These are phyloP conservation scores for Enhydra lutris DNA, from an alignment of 2,113 vertebrate genomes.

Conservation along the genomic window DNA sequence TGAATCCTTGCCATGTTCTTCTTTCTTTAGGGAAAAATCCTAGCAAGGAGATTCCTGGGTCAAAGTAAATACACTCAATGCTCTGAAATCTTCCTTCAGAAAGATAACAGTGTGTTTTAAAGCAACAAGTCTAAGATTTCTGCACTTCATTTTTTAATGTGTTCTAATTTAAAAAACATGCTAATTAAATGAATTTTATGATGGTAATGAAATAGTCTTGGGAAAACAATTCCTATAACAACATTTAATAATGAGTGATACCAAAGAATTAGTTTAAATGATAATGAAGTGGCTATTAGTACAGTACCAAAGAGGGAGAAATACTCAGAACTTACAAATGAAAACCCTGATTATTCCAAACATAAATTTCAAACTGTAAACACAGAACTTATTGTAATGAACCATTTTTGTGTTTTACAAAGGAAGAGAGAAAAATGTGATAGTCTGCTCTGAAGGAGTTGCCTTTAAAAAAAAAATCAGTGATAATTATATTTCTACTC, in stretches of 20 bases:
- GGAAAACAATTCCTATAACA: constrained; percentile 60
- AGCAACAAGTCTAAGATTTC: constrained; percentile 42
- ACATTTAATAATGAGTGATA: constrained; percentile 62
- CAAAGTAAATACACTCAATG: background rate
- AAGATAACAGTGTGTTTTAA: constrained; percentile 30
- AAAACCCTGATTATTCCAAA: constrained; percentile 54
- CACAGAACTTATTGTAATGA: constrained; percentile 43
- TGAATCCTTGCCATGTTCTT: background rate
- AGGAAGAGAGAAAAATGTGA: constrained; percentile 30
- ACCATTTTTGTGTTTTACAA: constrained; percentile 29
- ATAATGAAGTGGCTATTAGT: constrained; percentile 64
- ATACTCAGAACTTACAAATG: constrained; percentile 39
- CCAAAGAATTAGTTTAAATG: constrained; percentile 61
- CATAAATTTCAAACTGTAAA: constrained; percentile 47
- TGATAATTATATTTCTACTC: constrained; percentile 50
- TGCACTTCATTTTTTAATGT: constrained; percentile 51
- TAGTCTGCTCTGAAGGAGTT: background rate
- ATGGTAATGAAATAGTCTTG: constrained; percentile 51
- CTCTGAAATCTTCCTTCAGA: background rate
- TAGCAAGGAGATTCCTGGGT: background rate
- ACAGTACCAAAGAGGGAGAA: background rate
- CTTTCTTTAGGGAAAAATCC: background rate
- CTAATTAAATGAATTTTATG: constrained; percentile 61
- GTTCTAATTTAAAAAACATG: constrained; percentile 42
- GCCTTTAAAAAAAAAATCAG: constrained; percentile 18